Evolutionary conservation across 2,113 vertebrate genomes (phyloP).

Genomic region (Rhabdornis inornatus): DNA sequence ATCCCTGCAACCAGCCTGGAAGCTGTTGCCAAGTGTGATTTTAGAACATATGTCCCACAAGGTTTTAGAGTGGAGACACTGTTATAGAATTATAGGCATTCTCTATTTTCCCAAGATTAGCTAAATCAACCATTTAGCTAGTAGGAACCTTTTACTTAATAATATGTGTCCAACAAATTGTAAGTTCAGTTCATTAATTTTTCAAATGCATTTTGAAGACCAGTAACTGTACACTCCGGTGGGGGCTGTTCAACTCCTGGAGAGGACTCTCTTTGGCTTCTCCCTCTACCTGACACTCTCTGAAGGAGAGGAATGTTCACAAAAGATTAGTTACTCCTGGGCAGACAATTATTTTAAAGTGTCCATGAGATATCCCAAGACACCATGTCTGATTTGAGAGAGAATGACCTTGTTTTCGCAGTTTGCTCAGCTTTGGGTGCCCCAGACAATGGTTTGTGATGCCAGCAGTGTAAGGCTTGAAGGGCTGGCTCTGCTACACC

Average conservation of each 20-base stretch:
- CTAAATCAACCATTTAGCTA: background rate
- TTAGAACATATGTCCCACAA: background rate
- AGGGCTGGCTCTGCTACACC: background rate
- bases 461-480: background rate
- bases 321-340: background rate
- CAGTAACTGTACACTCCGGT: rapidly evolving
- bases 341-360: background rate
- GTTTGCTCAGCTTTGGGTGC: rapidly evolving
- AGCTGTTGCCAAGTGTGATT: background rate
- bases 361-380: background rate
- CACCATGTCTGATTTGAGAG: background rate
- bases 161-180: background rate
- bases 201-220: background rate
- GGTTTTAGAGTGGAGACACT: background rate
- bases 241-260: background rate
- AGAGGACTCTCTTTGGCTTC: background rate
- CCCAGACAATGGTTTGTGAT: background rate
- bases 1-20: background rate
- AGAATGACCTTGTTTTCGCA: background rate
- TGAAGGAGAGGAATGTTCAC: background rate
- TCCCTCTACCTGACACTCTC: background rate
- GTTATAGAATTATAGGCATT: background rate
- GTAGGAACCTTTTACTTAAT: background rate
- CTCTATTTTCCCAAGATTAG: background rate
- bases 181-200: background rate